Conservation (phyloP, 2,888 invertebrate species). For the Ellobium chinense region DNA sequence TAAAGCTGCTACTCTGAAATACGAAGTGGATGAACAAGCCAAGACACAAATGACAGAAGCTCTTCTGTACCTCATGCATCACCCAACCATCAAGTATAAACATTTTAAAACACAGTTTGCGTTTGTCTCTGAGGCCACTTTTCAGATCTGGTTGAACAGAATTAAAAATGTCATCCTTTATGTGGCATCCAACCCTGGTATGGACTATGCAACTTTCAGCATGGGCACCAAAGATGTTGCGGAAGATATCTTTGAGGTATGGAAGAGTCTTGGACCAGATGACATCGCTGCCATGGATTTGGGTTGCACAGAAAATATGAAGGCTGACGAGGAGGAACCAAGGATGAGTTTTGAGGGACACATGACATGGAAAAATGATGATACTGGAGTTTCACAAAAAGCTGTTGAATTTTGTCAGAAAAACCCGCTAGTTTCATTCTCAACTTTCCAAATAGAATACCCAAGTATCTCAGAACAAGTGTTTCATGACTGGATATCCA, state of each 20-base stretch:
- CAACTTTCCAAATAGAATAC: slow-evolving; percentile 29
- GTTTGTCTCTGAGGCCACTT: slow-evolving; percentile 32
- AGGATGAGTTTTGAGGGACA: neutral
- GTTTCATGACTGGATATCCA: slow-evolving; percentile 44
- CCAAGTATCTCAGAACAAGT: slow-evolving; percentile 43
- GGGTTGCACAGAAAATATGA: neutral
- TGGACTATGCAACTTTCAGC: slow-evolving; percentile 53
- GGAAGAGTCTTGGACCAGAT: slow-evolving; percentile 30
- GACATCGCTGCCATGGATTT: slow-evolving; percentile 25
- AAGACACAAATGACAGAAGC: slow-evolving; percentile 40
- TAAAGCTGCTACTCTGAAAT: neutral
- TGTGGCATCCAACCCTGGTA: slow-evolving; percentile 49
- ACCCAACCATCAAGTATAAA: slow-evolving; percentile 31
- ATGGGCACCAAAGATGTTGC: slow-evolving; percentile 37
- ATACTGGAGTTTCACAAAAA: neutral
- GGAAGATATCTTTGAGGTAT: slow-evolving; percentile 43
- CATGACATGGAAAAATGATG: neutral
- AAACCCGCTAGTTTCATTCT: slow-evolving; percentile 31
- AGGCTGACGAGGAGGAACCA: neutral
- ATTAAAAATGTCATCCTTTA: slow-evolving; percentile 30
- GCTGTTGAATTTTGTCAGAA: slow-evolving; percentile 40
- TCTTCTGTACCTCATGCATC: slow-evolving; percentile 33
- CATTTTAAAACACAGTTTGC: slow-evolving; percentile 21
- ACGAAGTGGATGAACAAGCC: slow-evolving; percentile 12
- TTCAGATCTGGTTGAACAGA: slow-evolving; percentile 41